A percentile compares a stretch with the other conserved stretches of the same genome.
Conservation (phyloP, 2,113 vertebrate species). For the Chaetorhynchus papuensis region DNA sequence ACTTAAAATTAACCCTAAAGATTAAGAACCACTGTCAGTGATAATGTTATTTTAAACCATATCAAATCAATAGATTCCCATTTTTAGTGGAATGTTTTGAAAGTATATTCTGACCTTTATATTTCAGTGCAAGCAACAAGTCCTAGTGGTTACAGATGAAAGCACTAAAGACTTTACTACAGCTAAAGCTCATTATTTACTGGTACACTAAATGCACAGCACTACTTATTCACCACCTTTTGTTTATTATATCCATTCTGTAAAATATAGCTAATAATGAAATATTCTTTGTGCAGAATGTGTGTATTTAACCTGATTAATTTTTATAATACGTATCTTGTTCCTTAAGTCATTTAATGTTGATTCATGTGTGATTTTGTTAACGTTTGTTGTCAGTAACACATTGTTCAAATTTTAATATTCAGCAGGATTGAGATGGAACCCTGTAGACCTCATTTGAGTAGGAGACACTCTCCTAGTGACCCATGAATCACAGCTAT, state of each 20-base stretch:
- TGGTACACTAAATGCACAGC: not conserved
- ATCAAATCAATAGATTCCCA: not conserved
- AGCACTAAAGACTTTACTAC: not conserved
- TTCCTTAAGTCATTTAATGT: not conserved
- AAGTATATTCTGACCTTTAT: not conserved
- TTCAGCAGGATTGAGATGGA: not conserved
- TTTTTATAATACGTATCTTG: not conserved
- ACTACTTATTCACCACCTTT: not conserved
- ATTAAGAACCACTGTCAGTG: not conserved
- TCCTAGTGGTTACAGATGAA: not conserved
- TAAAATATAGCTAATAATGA: not conserved
- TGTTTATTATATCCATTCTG: not conserved
- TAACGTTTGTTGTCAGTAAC: not conserved
- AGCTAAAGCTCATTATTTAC: not conserved
- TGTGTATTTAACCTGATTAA: not conserved
- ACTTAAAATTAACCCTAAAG: not conserved
- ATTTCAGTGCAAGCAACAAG: not conserved
- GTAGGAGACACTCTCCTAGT: not conserved
- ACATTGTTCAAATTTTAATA: not conserved
- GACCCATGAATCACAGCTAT: not conserved
- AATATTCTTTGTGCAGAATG: not conserved
- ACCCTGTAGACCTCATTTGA: not conserved
- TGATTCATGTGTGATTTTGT: not conserved
- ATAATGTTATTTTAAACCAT: not conserved
- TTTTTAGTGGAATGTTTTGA: not conserved